Base-by-base conservation (phyloP, 2,888 invertebrate genomes). In the Dermolepida albohirtum region DNA sequence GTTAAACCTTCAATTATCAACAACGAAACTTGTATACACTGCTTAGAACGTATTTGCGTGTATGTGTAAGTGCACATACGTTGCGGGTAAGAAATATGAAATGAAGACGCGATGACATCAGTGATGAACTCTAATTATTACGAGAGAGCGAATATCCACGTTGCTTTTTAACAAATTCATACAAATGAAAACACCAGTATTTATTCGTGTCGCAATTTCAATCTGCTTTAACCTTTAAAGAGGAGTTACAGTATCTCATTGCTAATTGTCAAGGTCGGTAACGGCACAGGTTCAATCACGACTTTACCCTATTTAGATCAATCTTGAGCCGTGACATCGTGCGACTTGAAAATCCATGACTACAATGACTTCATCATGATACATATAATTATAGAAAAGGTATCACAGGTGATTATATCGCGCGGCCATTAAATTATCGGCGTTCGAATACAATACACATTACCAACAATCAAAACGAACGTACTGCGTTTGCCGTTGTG, bases 281-380 rank as follows among this genome's bases (percentile, higher is more conserved):
- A 76, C 74, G 73, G 76, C 73, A 77, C 74, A 78, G 75, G 76
- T 78, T 73, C 75, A 74, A 74, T 77, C 78, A 78, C 78, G 78
- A 78, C 75, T 78, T 77, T 78, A 78, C 77, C 77, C 77, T 77
- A 78, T 78, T 78, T 78, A 78, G 78, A 78, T 78, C 78, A 78
- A 77, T 77, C 77, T 78, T 72, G 54, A 66, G 69, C 74, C 77
- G 78, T 77, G 78, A 77, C 77, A 77, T 76, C 78, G 77, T 78
- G 78, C 74, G 74, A 74, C 76, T 74, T 69, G 69, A 71, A 76
- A 76, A 54, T 40, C 54, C 77, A 78, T 77, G 77, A 78, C 74
- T 72, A 75, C 75, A 74, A 77, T 75, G 76, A 75, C 78, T 77
- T 76, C 75, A 78, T 78, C 78, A 75, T 75, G 76, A 76, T 75